These are phyloP conservation scores for Baccha elongata DNA, from an alignment of 2,888 invertebrate genomes.

Conservation along the genomic window DNA sequence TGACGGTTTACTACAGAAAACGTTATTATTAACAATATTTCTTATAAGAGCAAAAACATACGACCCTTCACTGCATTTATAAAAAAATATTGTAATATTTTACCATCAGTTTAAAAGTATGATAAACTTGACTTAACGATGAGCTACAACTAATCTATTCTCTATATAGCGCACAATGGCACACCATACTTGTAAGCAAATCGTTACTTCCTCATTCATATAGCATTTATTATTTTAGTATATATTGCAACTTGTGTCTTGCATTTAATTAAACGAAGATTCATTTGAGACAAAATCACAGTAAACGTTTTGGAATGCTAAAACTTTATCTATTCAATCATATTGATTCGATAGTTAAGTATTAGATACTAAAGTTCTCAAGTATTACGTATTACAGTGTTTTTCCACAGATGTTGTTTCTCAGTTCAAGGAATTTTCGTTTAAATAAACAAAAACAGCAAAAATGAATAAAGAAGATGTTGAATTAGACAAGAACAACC, in stretches of 20 bases:
- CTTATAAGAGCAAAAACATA: too few species aligned
- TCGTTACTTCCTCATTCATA: neutral
- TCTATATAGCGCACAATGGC: neutral
- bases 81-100: too few species aligned
- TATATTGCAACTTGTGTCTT: neutral
- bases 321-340: slow-evolving; percentile 3
- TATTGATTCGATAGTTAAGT: neutral
- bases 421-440: too few species aligned
- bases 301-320: neutral
- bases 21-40: too few species aligned
- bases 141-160: neutral
- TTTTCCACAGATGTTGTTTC: too few species aligned
- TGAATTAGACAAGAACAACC: too few species aligned
- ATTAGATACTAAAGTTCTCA: neutral
- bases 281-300: neutral
- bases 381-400: too few species aligned
- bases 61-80: too few species aligned
- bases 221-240: neutral
- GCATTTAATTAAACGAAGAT: slow-evolving; percentile 15
- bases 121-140: neutral
- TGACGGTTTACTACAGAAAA: too few species aligned
- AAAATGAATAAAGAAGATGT: too few species aligned
- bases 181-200: neutral
- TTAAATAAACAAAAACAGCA: too few species aligned
- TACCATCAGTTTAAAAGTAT: too few species aligned